A percentile compares a stretch with the other conserved stretches of the same genome.
phyloP scores from a whole-genome alignment of 92 coral and sea anemone genomes.

The Palythoa heliodiscus region DNA sequence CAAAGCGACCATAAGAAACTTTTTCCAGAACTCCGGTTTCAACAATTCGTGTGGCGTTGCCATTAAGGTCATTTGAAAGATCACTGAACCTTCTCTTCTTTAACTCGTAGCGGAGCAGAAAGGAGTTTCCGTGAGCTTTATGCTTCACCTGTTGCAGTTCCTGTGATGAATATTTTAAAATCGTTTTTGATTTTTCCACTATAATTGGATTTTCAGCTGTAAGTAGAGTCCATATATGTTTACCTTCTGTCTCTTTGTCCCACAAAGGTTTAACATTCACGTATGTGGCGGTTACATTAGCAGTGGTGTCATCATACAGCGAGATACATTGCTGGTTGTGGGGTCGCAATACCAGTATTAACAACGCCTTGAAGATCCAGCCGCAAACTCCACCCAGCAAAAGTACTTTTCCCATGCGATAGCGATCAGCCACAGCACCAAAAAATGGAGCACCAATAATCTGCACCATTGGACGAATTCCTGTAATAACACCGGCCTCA shows the following conservation, averaged over 20 bases:
- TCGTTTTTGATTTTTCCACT: not conserved
- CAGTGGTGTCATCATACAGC: constrained; percentile 55
- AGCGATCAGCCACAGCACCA: constrained; percentile 59
- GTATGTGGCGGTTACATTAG: constrained; percentile 46
- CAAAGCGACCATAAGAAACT: not conserved
- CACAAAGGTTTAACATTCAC: constrained; percentile 7
- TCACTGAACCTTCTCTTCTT: not conserved
- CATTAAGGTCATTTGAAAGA: not conserved
- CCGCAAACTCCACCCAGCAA: constrained; percentile 57
- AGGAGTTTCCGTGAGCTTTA: not conserved
- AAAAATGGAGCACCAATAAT: constrained; percentile 63
- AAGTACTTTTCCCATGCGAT: constrained; percentile 54
- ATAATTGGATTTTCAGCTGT: not conserved
- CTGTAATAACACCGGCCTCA: constrained; percentile 70
- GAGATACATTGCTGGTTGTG: constrained; percentile 57
- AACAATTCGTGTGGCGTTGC: not conserved
- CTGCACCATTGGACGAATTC: constrained; percentile 69
- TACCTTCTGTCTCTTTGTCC: not conserved
- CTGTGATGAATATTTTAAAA: not conserved
- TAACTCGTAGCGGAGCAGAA: not conserved
- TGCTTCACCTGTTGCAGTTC: not conserved
- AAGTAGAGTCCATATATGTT: constrained; percentile 27
- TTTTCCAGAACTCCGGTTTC: not conserved
- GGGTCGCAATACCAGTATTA: constrained; percentile 62
- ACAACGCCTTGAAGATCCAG: constrained; percentile 57